Evolutionary conservation across 1,140 invertebrate species (phyloP).

Genomic region (Drosophila quadrilineata): DNA sequence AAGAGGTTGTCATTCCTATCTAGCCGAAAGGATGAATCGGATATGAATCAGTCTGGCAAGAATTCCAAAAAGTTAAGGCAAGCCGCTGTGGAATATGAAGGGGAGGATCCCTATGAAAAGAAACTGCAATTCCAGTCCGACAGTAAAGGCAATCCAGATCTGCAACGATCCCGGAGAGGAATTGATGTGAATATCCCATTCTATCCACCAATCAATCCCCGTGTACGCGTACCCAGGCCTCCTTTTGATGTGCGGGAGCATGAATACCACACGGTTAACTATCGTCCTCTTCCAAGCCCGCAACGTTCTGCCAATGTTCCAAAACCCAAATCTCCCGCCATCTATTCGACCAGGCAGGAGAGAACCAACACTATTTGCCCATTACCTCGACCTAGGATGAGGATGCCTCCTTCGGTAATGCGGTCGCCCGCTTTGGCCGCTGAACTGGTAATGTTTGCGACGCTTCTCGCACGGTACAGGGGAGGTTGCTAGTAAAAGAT

Average conservation of each 20-base stretch:
- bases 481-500: constrained; percentile 13
- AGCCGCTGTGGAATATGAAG: constrained; percentile 7
- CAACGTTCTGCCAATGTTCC: not conserved
- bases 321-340: not conserved
- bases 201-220: constrained; percentile 57
- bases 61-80: not conserved
- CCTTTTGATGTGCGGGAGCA: constrained; percentile 63
- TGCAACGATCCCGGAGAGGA: too few relatives aligned
- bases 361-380: not conserved
- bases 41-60: not conserved
- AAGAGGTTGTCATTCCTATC: too few relatives aligned
- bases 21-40: too few relatives aligned
- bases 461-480: constrained; percentile 26
- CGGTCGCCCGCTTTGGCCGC: constrained; percentile 38
- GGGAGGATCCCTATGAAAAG: constrained; percentile 11
- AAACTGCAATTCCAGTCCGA: not conserved
- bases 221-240: constrained; percentile 48
- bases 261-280: constrained; percentile 52
- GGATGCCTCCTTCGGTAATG: constrained; percentile 20
- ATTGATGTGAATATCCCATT: too few relatives aligned
- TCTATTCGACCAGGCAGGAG: constrained; percentile 3
- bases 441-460: constrained; percentile 48
- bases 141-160: too few relatives aligned
- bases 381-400: not conserved
- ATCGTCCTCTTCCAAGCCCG: not conserved